Conservation (phyloP, 2,888 invertebrate genomes). For the Thysanoteuthis rhombus region DNA sequence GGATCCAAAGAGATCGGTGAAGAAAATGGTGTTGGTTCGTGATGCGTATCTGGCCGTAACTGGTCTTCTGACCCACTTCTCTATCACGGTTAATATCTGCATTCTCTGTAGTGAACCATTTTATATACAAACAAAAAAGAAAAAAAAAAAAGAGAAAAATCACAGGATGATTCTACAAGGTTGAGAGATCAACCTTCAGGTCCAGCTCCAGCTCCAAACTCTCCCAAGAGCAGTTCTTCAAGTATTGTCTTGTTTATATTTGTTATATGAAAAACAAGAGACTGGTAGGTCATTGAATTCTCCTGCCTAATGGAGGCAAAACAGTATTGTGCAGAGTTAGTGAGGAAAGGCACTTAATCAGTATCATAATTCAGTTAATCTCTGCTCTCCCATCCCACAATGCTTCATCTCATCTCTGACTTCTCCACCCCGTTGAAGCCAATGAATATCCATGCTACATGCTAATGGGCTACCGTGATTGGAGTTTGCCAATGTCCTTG, state of each 20-base stretch:
- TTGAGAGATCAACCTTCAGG: too few relatives aligned
- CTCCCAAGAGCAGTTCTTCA: not conserved
- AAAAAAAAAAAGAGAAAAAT: not conserved
- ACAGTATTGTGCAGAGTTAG: not conserved
- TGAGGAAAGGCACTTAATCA: not conserved
- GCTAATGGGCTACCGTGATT: not conserved
- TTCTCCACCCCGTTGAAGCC: not conserved
- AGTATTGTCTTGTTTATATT: not conserved
- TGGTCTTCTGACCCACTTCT: not conserved
- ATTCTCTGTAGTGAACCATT: not conserved
- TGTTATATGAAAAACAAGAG: not conserved
- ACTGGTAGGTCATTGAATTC: not conserved
- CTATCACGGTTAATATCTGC: not conserved
- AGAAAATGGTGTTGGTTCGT: not conserved
- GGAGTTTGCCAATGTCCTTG: not conserved
- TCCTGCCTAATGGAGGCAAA: not conserved
- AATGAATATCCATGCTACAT: not conserved
- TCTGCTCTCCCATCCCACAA: not conserved
- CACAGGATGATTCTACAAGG: not conserved
- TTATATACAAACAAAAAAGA: not conserved
- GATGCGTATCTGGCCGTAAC: not conserved
- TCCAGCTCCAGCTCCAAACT: not conserved
- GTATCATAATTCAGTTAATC: not conserved
- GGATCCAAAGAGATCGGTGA: not conserved
- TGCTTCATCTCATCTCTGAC: not conserved